A percentile compares a stretch with the other conserved stretches of the same genome.
Evolutionary conservation across 2,797 vertebrate species (phyloP).

Genomic region (Cygnus olor): DNA sequence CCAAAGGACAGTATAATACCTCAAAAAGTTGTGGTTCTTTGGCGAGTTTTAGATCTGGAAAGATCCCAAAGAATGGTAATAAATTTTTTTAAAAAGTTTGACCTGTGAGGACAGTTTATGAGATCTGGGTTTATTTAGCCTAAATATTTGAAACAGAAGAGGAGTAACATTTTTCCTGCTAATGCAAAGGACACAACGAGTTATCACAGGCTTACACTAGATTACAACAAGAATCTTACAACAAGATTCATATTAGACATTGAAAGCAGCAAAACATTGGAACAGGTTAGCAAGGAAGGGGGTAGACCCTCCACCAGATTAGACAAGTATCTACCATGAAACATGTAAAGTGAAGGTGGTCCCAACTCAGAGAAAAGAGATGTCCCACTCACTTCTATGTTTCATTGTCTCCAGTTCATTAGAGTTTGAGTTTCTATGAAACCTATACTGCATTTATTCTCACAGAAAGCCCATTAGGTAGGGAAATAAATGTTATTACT

Average conservation of each 20-base stretch:
- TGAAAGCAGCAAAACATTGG: background rate
- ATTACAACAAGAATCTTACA: background rate
- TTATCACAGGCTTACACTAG: background rate
- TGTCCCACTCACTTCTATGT: background rate
- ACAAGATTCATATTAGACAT: background rate
- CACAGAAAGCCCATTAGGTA: background rate
- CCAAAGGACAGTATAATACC: background rate
- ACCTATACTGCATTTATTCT: background rate
- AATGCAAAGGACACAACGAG: background rate
- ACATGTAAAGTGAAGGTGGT: background rate
- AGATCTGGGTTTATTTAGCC: background rate
- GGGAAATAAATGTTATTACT: background rate
- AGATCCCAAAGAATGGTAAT: background rate
- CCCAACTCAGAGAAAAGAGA: background rate
- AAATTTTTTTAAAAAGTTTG: background rate
- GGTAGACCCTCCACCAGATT: background rate
- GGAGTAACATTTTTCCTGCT: background rate
- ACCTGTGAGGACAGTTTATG: background rate
- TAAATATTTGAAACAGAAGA: background rate
- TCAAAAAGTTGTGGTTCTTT: background rate
- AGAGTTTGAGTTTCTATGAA: background rate
- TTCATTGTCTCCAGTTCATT: rapidly evolving
- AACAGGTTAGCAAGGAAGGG: background rate
- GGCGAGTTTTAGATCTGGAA: background rate
- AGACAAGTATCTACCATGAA: background rate